Conservation (phyloP, 2,888 invertebrate genomes). For the Chironomus riparius region DNA sequence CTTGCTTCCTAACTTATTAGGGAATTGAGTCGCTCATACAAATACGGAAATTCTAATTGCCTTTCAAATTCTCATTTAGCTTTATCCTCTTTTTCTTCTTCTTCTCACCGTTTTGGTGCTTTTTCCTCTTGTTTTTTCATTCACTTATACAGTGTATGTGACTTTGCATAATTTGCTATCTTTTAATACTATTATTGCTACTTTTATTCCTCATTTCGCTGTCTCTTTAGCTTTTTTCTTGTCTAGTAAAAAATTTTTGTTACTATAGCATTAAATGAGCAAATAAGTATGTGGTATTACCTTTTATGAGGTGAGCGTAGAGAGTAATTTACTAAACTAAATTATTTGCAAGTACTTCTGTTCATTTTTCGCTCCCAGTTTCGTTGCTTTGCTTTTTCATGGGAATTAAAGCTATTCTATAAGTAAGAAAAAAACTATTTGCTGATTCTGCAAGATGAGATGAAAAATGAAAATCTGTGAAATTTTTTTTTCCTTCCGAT, state of each 20-base stretch:
- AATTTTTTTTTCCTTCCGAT: background rate
- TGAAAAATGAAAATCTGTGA: no score
- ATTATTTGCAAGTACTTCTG: background rate
- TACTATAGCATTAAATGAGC: no score
- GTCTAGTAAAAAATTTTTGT: no score
- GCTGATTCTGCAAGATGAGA: no score
- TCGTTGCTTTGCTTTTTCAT: background rate
- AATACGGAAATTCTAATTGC: slow-evolving; percentile 25
- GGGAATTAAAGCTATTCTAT: background rate
- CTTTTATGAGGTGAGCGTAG: background rate
- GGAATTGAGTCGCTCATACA: slow-evolving; percentile 12
- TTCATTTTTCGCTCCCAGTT: background rate
- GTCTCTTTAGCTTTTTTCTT: no score
- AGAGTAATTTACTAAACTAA: background rate
- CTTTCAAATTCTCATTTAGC: slow-evolving; percentile 3
- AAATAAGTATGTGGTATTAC: background rate
- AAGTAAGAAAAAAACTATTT: background rate
- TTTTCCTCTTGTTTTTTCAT: background rate
- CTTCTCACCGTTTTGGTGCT: background rate
- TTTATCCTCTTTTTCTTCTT: background rate
- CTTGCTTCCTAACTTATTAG: background rate
- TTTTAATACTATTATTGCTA: background rate
- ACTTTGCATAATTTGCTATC: slow-evolving; percentile 19
- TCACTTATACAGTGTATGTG: background rate
- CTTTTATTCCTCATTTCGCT: no score